These are phyloP conservation scores for Stegastes partitus DNA, from an alignment of 2,113 vertebrate genomes.

Conservation along the genomic window DNA sequence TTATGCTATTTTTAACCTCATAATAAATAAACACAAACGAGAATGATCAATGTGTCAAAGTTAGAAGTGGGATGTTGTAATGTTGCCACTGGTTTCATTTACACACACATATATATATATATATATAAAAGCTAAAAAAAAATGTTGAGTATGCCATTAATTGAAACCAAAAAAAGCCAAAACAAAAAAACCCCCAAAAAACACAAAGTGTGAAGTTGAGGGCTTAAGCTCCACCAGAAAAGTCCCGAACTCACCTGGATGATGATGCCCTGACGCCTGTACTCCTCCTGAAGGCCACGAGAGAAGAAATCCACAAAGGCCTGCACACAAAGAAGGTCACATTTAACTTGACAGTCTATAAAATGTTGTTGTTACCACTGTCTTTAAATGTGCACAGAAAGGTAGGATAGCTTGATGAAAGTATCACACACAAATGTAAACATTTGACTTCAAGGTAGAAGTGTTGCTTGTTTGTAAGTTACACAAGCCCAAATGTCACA, in stretches of 20 bases:
- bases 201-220: not conserved
- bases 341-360: not conserved
- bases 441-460: not conserved
- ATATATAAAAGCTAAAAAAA: too few species aligned
- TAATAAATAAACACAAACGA: too few species aligned
- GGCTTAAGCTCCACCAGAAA: not conserved
- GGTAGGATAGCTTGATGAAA: not conserved
- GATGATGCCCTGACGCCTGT: conserved; percentile 92
- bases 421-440: not conserved
- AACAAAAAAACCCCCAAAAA: too few species aligned
- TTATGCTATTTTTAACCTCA: too few species aligned
- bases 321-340: conserved; percentile 74
- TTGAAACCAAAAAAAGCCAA: too few species aligned
- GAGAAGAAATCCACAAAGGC: conserved; percentile 97
- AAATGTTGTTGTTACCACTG: not conserved
- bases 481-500: not conserved
- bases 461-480: not conserved
- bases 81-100: not conserved
- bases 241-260: conserved; percentile 89
- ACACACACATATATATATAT: too few species aligned
- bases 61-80: not conserved
- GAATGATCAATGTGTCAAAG: too few species aligned
- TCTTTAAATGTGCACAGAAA: not conserved
- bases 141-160: too few species aligned
- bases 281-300: conserved; percentile 91